Evolutionary conservation across 1,140 invertebrate genomes (phyloP), one percentile per base, ranked within the genome.

Genomic region (Triops cancriformis): DNA sequence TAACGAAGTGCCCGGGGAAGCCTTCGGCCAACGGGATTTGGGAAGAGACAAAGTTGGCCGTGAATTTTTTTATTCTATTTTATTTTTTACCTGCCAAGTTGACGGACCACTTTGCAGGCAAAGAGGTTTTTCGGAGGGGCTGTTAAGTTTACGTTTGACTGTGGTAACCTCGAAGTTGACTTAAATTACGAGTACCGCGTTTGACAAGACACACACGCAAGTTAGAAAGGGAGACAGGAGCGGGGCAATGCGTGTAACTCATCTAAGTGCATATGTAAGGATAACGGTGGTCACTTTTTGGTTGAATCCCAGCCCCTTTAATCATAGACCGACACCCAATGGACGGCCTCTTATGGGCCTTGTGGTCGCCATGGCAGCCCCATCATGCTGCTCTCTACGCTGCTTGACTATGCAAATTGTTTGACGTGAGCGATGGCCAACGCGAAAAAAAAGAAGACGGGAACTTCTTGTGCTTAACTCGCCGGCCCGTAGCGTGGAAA

Each of bases 231-330:
- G 51, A 64, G n/a, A 64, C 51, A 64, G 51, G 31, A 37, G 31
- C 31, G 31, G 31, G 31, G 51, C 51, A 64, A 64, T 64, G 51
- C 51, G 51, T 64, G 51, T 64, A 64, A 18, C 23, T 64, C 18
- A 23, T 64, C 14, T 64, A 64, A 64, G 51, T 64, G 51, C 51
- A 64, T 64, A 23, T 64, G 51, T 64, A 64, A 18, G 51, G 51
- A 64, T 64, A 64, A 64, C 51, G 51, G 51, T 64, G 51, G 51
- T 64, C 51, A 64, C 51, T 64, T 64, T 64, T 64, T 64, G 51
- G 51, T 64, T n/a, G 51, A 64, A 64, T 64, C 51, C 51, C 51
- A n/a, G 14, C 51, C 51, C 51, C 51, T 64, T 64, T 64, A 64
- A 64, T 64, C 51, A 64, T 64, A 64, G 14, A 23, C 51, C 51